A percentile compares a stretch with the other conserved stretches of the same genome.
These are phyloP conservation scores for Boleophthalmus pectinirostris DNA, from an alignment of 2,113 vertebrate species.

Conservation along the genomic window DNA sequence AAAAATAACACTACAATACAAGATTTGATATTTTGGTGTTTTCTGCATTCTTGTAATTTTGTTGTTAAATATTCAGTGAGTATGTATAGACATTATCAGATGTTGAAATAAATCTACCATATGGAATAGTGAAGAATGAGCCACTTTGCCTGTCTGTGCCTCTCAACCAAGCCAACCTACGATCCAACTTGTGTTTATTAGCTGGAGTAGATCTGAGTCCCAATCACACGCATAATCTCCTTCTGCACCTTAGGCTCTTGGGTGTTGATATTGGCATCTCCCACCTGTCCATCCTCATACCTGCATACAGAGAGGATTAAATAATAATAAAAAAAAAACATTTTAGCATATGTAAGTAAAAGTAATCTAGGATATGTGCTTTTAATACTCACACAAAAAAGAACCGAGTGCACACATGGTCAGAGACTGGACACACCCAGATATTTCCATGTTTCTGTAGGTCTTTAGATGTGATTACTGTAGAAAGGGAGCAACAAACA, in stretches of 20 bases:
- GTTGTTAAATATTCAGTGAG: not conserved
- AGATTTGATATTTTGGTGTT: not conserved
- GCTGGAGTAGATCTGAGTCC: conserved; percentile 98
- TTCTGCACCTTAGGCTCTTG: conserved; percentile 99
- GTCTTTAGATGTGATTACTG: conserved; percentile 99
- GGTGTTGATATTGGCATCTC: conserved; percentile 99
- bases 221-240: conserved; percentile 99
- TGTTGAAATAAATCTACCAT: not conserved
- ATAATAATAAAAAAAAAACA: not conserved
- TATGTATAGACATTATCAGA: not conserved
- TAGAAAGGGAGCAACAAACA: not conserved
- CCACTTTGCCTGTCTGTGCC: conserved; percentile 31
- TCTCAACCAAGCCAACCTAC: conserved; percentile 29
- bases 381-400: conserved; percentile 94
- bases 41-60: not conserved
- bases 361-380: not conserved
- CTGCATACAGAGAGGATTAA: conserved; percentile 65
- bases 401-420: conserved; percentile 98
- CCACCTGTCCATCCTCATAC: conserved; percentile 98
- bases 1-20: not conserved
- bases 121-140: conserved; percentile 7
- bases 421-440: conserved; percentile 98
- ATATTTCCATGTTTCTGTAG: conserved; percentile 99
- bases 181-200: conserved; percentile 71
- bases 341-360: not conserved